These are phyloP conservation scores for Notospermus geniculatus DNA, from an alignment of 1,140 invertebrate genomes.

Conservation along the genomic window DNA sequence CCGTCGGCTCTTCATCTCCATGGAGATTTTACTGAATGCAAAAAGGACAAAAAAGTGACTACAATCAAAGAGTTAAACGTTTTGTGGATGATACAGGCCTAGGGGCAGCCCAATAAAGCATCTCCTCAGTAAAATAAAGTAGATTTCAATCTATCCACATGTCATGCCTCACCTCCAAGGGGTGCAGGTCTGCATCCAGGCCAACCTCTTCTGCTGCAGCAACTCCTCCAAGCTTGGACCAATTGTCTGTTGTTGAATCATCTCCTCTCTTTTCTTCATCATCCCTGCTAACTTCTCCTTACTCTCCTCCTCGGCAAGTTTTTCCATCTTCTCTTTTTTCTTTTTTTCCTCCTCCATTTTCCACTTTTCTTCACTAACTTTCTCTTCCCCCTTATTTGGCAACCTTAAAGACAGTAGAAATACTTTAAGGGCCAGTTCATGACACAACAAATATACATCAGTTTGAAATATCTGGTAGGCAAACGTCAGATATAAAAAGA, in stretches of 20 bases:
- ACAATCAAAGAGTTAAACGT: not conserved
- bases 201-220: conserved; percentile 29
- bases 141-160: not conserved
- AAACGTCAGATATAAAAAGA: not conserved
- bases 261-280: conserved; percentile 12
- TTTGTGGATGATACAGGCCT: not conserved
- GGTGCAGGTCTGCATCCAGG: conserved; percentile 43
- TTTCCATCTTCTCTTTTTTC: not conserved
- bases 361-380: conserved; percentile 6
- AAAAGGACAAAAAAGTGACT: conserved; percentile 1
- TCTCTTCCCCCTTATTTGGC: conserved; percentile 5
- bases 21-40: conserved; percentile 40
- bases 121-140: not conserved
- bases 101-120: not conserved
- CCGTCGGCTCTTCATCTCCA: conserved; percentile 46
- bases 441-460: too few relatives aligned
- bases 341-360: conserved; percentile 16
- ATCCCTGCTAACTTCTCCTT: conserved; percentile 10
- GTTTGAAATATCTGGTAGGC: too few relatives aligned
- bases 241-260: conserved; percentile 8
- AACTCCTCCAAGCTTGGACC: conserved; percentile 23
- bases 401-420: not conserved
- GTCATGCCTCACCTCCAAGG: conserved; percentile 43
- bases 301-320: not conserved
- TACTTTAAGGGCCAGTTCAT: not conserved